Evolutionary conservation across 2,797 vertebrate genomes (phyloP), one percentile per base, ranked within the genome.

Genomic region (Lutra lutra): DNA sequence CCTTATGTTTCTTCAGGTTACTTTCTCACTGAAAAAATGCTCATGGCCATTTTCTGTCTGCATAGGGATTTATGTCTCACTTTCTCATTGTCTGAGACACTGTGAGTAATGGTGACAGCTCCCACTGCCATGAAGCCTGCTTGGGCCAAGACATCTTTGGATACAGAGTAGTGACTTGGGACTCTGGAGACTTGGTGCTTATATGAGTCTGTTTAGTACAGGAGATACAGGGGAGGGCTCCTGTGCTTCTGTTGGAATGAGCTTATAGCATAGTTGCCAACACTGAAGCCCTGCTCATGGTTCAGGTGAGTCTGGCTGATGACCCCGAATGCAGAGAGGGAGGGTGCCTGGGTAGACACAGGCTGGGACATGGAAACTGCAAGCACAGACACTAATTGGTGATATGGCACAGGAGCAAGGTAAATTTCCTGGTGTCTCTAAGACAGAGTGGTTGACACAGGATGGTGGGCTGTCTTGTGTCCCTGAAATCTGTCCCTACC

Each of bases 181-280:
- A 17, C 78, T 21, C 7, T 14, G 5, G 29, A 12, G 7, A 2
- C 7, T 4, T 14, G 8, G 2, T 77, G 17, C n/a, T 32, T 48
- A 7, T 32, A 5, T 32, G 46, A 48, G 15, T 75, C 43, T 48
- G 32, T 21, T 11, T 70, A 70, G 68, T 11, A 20, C 8, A 11
- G 35, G 64, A 5, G 20, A 38, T 21, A 70, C 27, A 1, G 1
- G 70, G n/a, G 35, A 27, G 58, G 7, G 17, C n/a, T 35, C 14
- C 60, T 62, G 43, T n/a, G 29, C 21, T 21, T 48, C 66, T 91
- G n/a, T 48, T 95, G 94, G 35, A 25, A 77, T 77, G 83, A 96
- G n/a, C 4, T 0, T 0, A 3, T n/a, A 3, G 7, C 14, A 20
- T 12, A 60, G 25, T 27, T 60, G 3, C 32, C 17, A 13, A 64